Conservation (phyloP, 2,113 vertebrate species). For the Micromys minutus region DNA sequence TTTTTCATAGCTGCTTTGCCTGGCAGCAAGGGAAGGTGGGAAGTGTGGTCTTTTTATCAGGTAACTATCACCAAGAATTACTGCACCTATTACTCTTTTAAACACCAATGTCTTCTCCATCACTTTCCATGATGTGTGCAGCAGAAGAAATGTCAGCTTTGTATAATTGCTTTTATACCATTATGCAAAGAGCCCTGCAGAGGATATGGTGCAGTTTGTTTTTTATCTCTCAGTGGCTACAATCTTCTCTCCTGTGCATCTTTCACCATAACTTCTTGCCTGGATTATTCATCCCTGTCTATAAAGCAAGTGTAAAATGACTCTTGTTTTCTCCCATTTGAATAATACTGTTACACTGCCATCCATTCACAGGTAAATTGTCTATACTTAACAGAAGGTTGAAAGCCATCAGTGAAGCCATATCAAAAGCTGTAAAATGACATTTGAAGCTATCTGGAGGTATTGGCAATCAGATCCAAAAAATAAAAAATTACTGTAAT, state of each 20-base stretch:
- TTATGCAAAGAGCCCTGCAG: not conserved
- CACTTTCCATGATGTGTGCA: constrained; percentile 2
- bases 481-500: constrained; percentile 77
- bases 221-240: not conserved
- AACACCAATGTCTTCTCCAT: not conserved
- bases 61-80: not conserved
- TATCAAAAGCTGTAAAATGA: constrained; percentile 61
- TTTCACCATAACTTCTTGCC: constrained; percentile 38
- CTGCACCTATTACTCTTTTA: constrained; percentile 4
- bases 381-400: constrained; percentile 74
- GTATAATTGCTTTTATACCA: constrained; percentile 38
- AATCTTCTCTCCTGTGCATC: constrained; percentile 26
- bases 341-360: constrained; percentile 73
- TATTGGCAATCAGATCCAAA: constrained; percentile 60
- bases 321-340: constrained; percentile 68
- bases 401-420: constrained; percentile 62
- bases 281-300: constrained; percentile 45
- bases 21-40: not conserved
- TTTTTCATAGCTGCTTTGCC: not conserved
- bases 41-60: not conserved
- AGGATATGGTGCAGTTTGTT: not conserved
- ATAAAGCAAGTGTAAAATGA: constrained; percentile 59
- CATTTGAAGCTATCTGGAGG: constrained; percentile 66
- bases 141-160: not conserved
- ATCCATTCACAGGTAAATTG: constrained; percentile 72